Evolutionary conservation across 2,888 invertebrate species (phyloP).

Genomic region (Thysanoteuthis rhombus): DNA sequence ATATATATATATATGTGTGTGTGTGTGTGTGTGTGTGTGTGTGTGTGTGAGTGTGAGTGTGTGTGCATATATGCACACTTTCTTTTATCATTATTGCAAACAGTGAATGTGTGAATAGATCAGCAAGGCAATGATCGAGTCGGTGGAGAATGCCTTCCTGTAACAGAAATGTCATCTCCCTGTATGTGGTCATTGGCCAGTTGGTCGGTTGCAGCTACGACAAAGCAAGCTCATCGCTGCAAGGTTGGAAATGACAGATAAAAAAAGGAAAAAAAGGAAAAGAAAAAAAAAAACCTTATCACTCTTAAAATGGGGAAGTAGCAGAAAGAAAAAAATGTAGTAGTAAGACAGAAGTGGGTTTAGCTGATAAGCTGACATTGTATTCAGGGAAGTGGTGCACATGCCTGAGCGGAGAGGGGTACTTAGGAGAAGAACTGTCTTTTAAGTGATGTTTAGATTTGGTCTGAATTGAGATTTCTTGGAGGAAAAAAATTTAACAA

Average conservation of each 20-base stretch:
- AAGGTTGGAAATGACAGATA: neutral
- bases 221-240: neutral
- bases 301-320: neutral
- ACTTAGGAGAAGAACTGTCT: neutral
- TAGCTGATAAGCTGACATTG: neutral
- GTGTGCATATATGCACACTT: neutral
- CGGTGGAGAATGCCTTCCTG: neutral
- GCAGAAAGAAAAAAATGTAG: neutral
- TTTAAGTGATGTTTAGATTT: neutral
- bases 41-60: neutral
- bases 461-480: neutral
- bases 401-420: neutral
- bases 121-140: neutral
- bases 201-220: neutral
- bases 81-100: neutral
- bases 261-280: neutral
- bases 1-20: neutral
- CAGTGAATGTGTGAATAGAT: neutral
- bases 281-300: neutral
- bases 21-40: neutral
- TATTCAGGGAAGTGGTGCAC: neutral
- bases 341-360: neutral
- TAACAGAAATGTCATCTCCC: neutral
- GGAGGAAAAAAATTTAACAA: neutral
- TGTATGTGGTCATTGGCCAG: neutral